Percentiles rank a stretch among this genome's conserved stretches.
These are phyloP conservation scores for Puffinus mauretanicus DNA, from an alignment of 2,113 vertebrate genomes.

Conservation along the genomic window DNA sequence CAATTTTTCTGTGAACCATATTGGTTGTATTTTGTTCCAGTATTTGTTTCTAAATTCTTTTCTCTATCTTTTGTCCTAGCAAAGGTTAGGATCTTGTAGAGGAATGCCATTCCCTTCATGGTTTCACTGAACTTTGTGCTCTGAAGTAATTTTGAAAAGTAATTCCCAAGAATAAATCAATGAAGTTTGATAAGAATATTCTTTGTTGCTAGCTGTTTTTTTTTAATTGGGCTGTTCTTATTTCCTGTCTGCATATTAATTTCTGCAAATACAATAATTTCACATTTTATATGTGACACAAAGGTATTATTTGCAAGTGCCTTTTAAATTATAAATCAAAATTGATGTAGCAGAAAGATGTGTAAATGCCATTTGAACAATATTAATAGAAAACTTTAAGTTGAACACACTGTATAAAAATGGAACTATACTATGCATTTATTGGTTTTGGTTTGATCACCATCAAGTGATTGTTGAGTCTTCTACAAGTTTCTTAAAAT, in stretches of 20 bases:
- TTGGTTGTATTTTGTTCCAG: background rate
- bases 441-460: background rate
- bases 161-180: background rate
- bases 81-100: background rate
- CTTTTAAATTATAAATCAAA: background rate
- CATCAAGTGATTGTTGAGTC: background rate
- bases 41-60: background rate
- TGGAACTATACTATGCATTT: background rate
- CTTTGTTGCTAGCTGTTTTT: background rate
- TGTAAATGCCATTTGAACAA: background rate
- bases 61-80: background rate
- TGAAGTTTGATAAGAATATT: background rate
- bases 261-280: background rate
- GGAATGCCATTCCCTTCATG: background rate
- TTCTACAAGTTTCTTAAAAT: background rate
- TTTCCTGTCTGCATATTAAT: background rate
- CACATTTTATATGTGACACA: background rate
- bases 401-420: background rate
- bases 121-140: background rate
- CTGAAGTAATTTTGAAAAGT: background rate
- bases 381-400: background rate
- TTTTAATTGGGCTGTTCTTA: background rate
- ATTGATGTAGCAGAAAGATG: background rate
- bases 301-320: background rate
- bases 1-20: background rate